Evolutionary conservation across 2,888 invertebrate species (phyloP).

Genomic region (Liodrosophila aerea): DNA sequence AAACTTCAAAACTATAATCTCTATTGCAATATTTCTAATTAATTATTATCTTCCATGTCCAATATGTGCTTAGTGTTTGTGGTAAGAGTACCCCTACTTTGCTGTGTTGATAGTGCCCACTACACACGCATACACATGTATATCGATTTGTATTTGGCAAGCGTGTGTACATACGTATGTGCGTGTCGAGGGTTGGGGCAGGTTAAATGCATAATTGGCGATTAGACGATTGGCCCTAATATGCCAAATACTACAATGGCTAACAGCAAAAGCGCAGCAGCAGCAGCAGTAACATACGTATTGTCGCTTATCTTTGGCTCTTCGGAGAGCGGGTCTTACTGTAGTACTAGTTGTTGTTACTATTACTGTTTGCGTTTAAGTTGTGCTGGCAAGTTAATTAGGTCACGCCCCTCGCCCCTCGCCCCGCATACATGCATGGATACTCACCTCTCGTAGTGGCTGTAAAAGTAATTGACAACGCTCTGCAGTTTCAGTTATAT

Average conservation of each 20-base stretch:
- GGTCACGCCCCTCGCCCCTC: slow-evolving; percentile 51
- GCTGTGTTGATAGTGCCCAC: neutral
- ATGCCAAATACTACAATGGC: slow-evolving; percentile 55
- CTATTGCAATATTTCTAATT: too few relatives aligned
- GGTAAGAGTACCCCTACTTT: too few relatives aligned
- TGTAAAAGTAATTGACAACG: slow-evolving; percentile 62
- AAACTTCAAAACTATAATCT: too few relatives aligned
- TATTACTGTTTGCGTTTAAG: too few relatives aligned
- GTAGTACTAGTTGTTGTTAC: too few relatives aligned
- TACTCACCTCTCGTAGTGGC: slow-evolving; percentile 37
- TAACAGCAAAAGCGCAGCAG: slow-evolving; percentile 58
- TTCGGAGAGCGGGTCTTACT: too few relatives aligned
- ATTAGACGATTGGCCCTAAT: slow-evolving; percentile 77
- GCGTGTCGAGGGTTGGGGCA: slow-evolving; percentile 13
- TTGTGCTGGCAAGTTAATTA: slow-evolving; percentile 42
- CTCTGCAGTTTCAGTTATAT: slow-evolving; percentile 50
- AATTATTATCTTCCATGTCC: too few relatives aligned
- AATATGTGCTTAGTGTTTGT: too few relatives aligned
- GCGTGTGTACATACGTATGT: slow-evolving; percentile 5
- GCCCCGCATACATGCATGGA: too few relatives aligned
- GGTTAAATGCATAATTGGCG: slow-evolving; percentile 73
- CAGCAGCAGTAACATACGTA: slow-evolving; percentile 25
- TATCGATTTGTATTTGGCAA: slow-evolving; percentile 13
- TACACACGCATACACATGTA: too few relatives aligned
- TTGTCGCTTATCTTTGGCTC: slow-evolving; percentile 37